Conservation (phyloP, 2,888 invertebrate species). For the Abrostola triplasia region DNA sequence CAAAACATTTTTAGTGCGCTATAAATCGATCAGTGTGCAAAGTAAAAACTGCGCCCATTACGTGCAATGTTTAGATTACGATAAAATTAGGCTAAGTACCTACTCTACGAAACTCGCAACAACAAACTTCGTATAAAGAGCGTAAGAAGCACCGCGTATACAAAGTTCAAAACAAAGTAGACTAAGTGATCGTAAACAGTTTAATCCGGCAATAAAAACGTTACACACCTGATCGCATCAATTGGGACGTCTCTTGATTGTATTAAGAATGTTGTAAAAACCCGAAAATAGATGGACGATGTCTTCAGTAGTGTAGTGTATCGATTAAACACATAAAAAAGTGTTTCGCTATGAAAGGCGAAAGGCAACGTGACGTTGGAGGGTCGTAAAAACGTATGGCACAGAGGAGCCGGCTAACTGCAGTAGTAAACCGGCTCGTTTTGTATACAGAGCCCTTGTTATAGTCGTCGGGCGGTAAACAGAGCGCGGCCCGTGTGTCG, state of each 20-base stretch:
- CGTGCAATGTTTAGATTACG: constrained; percentile 62
- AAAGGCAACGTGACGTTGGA: constrained; percentile 84
- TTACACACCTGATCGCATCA: constrained; percentile 81
- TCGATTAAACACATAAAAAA: constrained; percentile 88
- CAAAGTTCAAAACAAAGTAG: constrained; percentile 81
- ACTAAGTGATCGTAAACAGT: constrained; percentile 84
- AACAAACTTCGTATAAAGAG: constrained; percentile 72
- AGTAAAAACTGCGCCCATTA: constrained; percentile 62
- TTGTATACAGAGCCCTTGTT: constrained; percentile 86
- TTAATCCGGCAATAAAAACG: constrained; percentile 84
- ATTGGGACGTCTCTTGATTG: constrained; percentile 75
- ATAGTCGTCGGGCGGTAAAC: constrained; percentile 84
- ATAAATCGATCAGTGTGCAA: constrained; percentile 67
- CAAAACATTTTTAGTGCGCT: constrained; percentile 71
- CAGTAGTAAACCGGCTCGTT: constrained; percentile 85
- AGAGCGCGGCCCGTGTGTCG: constrained; percentile 83
- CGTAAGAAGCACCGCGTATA: constrained; percentile 71
- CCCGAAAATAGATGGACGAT: constrained; percentile 79
- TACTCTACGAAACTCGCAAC: constrained; percentile 65
- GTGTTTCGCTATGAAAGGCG: constrained; percentile 85
- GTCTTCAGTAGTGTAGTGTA: constrained; percentile 84
- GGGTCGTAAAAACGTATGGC: constrained; percentile 87
- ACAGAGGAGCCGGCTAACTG: constrained; percentile 86
- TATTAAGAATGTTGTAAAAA: constrained; percentile 82
- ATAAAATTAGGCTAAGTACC: constrained; percentile 68